Base-by-base conservation (phyloP, 2,888 invertebrate genomes). In the Carterocephalus palaemon region DNA sequence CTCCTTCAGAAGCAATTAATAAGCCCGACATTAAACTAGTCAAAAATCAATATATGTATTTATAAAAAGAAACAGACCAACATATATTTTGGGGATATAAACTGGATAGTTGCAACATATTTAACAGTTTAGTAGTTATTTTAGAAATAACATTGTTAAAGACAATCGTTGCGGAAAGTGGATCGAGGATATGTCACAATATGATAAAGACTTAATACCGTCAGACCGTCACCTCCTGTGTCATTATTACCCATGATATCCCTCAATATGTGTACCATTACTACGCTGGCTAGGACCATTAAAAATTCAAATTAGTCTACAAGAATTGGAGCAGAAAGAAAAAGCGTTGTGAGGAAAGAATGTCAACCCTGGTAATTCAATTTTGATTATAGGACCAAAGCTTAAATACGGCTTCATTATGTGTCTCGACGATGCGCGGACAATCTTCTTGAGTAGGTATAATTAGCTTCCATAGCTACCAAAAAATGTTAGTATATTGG, bases 381-480 rank as follows among this genome's bases (percentile, higher is more conserved):
- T 84, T 86, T 86, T 86, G 86, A 86, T 86, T 85, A 85, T 84
- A 86, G 85, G 78, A 82, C 75, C 78, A 79, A 84, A 72, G 76
- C 74, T 65, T 79, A 83, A 85, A 82, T 82, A 82, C 64, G 73
- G 74, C 69, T 83, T 82, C 80, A 85, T 85, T 85, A 84, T 64
- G 50, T 58, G 75, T 71, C 54, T 68, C 81, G 78, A 61, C 78
- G 80, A 80, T 80, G 83, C 84, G 77, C 78, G 58, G 77, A 81
- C 83, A 82, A 84, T 84, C 80, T 70, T 78, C 74, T 74, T 67
- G 74, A 80, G 73, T 81, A 78, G 76, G 70, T 84, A 79, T 86
- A 81, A 86, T 86, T 86, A 85, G 62, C 74, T 75, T 70, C 75
- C 68, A 75, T n/a, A n/a, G n/a, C n/a, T n/a, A n/a, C n/a, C 12